phyloP scores from a whole-genome alignment of 1,140 invertebrate genomes.

The Lycorma delicatula region DNA sequence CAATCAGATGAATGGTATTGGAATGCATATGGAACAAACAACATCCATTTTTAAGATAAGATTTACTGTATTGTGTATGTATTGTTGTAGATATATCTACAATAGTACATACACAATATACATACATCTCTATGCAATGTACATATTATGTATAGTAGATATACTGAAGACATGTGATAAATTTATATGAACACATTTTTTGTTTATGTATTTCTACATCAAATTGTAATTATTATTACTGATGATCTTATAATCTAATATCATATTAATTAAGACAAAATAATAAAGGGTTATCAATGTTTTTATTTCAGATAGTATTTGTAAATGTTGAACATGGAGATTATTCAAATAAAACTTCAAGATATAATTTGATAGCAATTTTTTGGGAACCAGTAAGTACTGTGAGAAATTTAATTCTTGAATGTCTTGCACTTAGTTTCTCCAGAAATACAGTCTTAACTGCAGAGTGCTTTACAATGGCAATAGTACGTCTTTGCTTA shows the following conservation, averaged over 20 bases:
- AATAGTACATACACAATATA: no score
- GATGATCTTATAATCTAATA: not conserved
- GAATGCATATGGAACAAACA: no score
- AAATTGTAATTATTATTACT: not conserved
- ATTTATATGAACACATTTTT: no score
- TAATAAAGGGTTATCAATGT: no score
- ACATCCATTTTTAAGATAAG: no score
- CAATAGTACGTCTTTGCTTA: conserved; percentile 58
- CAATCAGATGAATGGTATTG: no score
- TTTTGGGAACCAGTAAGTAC: conserved; percentile 59
- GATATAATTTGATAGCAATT: conserved; percentile 52
- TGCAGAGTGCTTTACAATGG: conserved; percentile 56
- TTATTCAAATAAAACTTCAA: conserved; percentile 48
- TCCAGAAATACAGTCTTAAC: conserved; percentile 51
- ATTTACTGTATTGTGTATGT: no score
- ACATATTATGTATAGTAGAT: no score
- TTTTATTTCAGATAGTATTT: conserved; percentile 44
- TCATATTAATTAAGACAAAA: conserved; percentile 4
- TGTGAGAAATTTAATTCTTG: conserved; percentile 64
- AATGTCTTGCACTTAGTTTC: conserved; percentile 59
- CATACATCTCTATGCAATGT: no score
- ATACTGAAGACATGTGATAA: no score
- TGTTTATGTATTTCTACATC: conserved; percentile 3
- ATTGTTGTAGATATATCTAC: no score
- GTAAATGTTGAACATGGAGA: conserved; percentile 50